These are phyloP conservation scores for Lasioglossum leucozonium DNA, from an alignment of 2,888 invertebrate genomes.

Conservation along the genomic window DNA sequence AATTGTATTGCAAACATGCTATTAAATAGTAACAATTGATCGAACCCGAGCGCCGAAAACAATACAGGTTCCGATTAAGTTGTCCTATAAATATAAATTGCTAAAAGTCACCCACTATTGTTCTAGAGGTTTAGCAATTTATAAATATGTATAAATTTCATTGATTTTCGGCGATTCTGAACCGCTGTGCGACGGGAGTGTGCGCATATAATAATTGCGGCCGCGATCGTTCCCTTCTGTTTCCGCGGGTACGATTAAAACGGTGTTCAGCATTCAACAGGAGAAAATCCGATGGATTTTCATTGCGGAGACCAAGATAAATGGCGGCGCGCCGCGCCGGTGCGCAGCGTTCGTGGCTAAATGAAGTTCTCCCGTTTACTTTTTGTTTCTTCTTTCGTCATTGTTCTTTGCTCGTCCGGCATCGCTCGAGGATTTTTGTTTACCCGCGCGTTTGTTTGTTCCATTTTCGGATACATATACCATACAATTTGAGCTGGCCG, in stretches of 20 bases:
- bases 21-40: too few species aligned
- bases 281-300: slow-evolving; percentile 34
- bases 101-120: too few species aligned
- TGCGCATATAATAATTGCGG: slow-evolving; percentile 19
- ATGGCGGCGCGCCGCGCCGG: too few species aligned
- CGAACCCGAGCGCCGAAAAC: too few species aligned
- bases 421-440: not conserved
- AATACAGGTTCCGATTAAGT: too few species aligned
- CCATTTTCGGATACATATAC: not conserved
- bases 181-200: too few species aligned
- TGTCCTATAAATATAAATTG: too few species aligned
- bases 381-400: not conserved
- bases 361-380: not conserved
- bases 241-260: slow-evolving; percentile 41
- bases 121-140: too few species aligned
- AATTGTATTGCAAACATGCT: too few species aligned
- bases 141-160: too few species aligned
- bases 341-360: slow-evolving; percentile 22
- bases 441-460: not conserved
- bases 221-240: not conserved
- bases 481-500: not conserved
- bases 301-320: slow-evolving; percentile 11
- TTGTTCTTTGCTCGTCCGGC: slow-evolving; percentile 23
- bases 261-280: slow-evolving; percentile 29
- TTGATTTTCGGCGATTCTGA: too few species aligned